Evolutionary conservation across 92 coral and sea anemone species (phyloP).

Genomic region (Actinernus sp.): DNA sequence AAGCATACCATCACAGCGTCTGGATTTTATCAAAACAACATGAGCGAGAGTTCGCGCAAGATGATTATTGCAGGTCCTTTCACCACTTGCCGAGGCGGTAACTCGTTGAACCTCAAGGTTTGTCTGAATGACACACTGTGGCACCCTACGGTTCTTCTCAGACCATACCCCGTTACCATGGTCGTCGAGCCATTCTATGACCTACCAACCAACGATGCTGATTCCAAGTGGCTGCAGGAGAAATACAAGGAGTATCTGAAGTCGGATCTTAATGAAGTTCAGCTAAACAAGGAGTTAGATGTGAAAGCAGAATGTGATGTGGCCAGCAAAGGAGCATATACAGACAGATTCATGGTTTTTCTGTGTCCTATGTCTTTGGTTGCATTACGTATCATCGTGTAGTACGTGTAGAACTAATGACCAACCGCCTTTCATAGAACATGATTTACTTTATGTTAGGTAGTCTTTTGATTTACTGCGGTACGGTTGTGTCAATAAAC

Average conservation of each 20-base stretch:
- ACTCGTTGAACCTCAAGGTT: constrained; percentile 7
- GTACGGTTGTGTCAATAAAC: too few relatives aligned
- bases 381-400: too few relatives aligned
- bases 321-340: background rate
- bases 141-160: background rate
- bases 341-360: too few relatives aligned
- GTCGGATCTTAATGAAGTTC: background rate
- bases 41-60: too few relatives aligned
- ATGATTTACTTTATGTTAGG: too few relatives aligned
- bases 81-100: constrained; percentile 10
- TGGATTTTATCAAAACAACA: too few relatives aligned
- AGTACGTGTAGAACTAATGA: too few relatives aligned
- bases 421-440: too few relatives aligned
- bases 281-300: background rate
- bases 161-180: background rate
- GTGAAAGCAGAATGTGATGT: background rate
- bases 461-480: too few relatives aligned
- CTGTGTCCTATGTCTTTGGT: background rate
- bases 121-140: constrained; percentile 5
- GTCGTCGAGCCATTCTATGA: constrained; percentile 4
- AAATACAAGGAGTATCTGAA: constrained; percentile 2
- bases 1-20: too few relatives aligned
- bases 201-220: background rate
- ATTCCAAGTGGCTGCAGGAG: background rate
- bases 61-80: background rate